These are phyloP conservation scores for Bombus superbus DNA, from an alignment of 1,140 invertebrate genomes.

Conservation along the genomic window DNA sequence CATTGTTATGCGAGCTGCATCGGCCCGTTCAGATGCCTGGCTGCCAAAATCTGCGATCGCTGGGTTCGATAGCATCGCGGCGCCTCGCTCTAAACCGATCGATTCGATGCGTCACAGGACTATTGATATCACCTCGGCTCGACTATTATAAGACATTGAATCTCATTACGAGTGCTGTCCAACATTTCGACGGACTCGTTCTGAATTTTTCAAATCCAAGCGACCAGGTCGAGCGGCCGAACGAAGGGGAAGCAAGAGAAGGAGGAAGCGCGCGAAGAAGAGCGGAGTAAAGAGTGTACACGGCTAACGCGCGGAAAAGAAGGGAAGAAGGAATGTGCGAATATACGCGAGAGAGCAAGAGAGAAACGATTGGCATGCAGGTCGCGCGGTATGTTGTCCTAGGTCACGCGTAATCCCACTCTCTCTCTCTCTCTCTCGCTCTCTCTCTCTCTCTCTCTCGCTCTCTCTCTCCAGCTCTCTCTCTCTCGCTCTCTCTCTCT, in stretches of 20 bases:
- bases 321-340: constrained; percentile 66
- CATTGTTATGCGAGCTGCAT: constrained; percentile 72
- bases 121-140: constrained; percentile 45
- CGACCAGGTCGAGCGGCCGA: not conserved
- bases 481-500: not conserved
- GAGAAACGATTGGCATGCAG: constrained; percentile 81
- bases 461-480: constrained; percentile 57
- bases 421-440: constrained; percentile 56
- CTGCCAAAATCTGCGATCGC: constrained; percentile 69
- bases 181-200: not conserved
- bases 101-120: constrained; percentile 55
- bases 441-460: constrained; percentile 59
- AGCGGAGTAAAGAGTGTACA: constrained; percentile 16
- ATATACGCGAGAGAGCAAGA: constrained; percentile 71
- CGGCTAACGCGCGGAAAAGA: constrained; percentile 31
- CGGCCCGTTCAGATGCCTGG: constrained; percentile 61
- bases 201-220: not conserved
- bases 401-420: constrained; percentile 80
- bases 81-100: constrained; percentile 47
- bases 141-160: constrained; percentile 30
- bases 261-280: not conserved
- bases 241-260: not conserved
- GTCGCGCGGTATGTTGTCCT: constrained; percentile 82
- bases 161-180: not conserved
- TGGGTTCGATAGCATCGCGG: constrained; percentile 67